Percentiles rank a stretch among this genome's conserved stretches.
Conservation (phyloP, 2,113 vertebrate species). For the Nothobranchius kuhntae region DNA sequence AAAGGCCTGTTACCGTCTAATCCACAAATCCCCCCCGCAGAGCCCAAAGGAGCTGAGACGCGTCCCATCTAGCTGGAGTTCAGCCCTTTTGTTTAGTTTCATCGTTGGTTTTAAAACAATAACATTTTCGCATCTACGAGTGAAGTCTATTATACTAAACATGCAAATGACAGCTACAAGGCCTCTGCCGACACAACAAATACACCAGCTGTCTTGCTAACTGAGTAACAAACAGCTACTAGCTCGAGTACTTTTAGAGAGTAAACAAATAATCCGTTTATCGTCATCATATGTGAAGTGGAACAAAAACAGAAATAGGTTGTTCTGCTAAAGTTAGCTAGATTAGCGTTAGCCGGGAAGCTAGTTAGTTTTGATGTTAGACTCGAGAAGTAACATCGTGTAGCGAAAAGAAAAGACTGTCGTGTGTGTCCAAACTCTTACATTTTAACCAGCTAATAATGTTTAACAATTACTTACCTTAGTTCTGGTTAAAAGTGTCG, state of each 20-base stretch:
- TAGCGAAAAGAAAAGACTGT: neutral
- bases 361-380: conserved; percentile 3
- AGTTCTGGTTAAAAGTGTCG: neutral
- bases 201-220: neutral
- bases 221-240: neutral
- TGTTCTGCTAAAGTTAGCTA: neutral
- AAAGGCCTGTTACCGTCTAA: conserved; percentile 23
- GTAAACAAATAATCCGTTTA: conserved; percentile 21
- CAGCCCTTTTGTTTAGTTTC: too few relatives aligned
- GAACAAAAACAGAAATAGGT: neutral
- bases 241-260: neutral
- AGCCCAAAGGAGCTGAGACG: conserved; percentile 20
- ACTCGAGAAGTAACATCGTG: neutral
- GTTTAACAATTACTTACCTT: conserved; percentile 28
- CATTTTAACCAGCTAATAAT: neutral
- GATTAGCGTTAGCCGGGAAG: conserved; percentile 28
- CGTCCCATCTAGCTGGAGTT: too few relatives aligned
- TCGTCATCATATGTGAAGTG: neutral
- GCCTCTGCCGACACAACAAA: neutral
- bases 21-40: neutral
- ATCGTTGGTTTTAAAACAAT: too few relatives aligned
- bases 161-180: neutral
- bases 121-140: too few relatives aligned
- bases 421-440: too few relatives aligned
- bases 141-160: too few relatives aligned